Evolutionary conservation across 2,113 vertebrate genomes (phyloP).

Genomic region (Pogonocichla stellata): DNA sequence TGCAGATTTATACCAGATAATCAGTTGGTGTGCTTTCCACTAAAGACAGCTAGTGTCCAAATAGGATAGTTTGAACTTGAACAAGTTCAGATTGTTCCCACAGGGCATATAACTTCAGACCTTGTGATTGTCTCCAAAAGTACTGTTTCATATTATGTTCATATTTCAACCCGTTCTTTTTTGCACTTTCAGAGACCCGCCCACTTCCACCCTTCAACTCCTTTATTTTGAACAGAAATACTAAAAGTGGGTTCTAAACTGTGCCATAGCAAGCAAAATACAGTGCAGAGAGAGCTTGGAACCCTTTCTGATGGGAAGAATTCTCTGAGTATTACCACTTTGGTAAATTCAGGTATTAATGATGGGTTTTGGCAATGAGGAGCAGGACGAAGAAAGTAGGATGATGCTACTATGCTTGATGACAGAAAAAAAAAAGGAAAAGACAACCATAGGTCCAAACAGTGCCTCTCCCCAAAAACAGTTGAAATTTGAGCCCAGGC

Average conservation of each 20-base stretch:
- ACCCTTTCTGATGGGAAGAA: neutral
- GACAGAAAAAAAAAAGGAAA: no score
- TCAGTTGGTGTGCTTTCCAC: neutral
- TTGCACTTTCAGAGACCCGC: neutral
- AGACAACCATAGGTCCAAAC: neutral
- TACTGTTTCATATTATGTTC: neutral
- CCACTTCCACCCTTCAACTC: neutral
- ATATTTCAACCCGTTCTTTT: neutral
- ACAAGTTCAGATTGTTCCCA: neutral
- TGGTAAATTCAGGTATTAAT: neutral
- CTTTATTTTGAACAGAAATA: neutral
- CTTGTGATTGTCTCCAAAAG: neutral
- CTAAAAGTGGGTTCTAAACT: neutral
- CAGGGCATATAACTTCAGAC: neutral
- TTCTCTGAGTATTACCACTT: neutral
- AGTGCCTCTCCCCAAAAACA: neutral
- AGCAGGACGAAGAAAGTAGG: neutral
- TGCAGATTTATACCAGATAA: slow-evolving; percentile 28
- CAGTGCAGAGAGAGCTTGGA: neutral
- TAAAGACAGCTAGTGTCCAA: slow-evolving; percentile 4
- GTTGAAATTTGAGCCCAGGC: neutral
- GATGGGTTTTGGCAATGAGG: neutral
- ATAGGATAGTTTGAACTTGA: neutral
- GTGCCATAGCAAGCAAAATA: neutral
- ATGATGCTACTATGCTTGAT: neutral